Base-by-base conservation (phyloP, 2,797 vertebrate species). In the Esox lucius region DNA sequence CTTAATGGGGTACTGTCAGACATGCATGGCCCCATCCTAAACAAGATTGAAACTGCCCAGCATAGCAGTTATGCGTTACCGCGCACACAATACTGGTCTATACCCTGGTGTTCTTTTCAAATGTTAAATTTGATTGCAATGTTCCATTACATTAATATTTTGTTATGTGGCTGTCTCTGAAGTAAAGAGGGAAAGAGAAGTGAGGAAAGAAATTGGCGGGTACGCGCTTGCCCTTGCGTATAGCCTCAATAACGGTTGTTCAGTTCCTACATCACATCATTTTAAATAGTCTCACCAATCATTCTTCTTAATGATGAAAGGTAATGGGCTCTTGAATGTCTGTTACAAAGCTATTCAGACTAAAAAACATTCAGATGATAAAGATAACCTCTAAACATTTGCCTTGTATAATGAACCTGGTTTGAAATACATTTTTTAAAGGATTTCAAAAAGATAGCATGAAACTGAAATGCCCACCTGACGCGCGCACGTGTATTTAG, bases 1-100 rank as follows among this genome's bases (percentile, higher is more conserved):
- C 87, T 88, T 87, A 87, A 88, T 89, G 87, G 82, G 79, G 16
- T 70, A 74, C 80, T 80, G 83, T 83, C 70, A 86, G 81, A 28
- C 83, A 64, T 76, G 19, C 59, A 73, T 81, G 68, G 26, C 64
- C 17, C 31, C 16, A 17, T 7, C 72, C 72, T 71, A 69, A 80
- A n/a, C 70, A 24, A 74, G 83, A 83, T 69, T 78, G 83, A 85
- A 85, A 75, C 22, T 79, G 79, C 74, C 70, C 17, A 13, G 9
- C 8, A 48, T 13, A 49, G 77, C 80, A 24, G 69, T 76, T 70
- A 35, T 39, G 68, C 66, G 72, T 70, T 73, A 62, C 5, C 70
- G 71, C 73, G 73, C 82, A 80, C 71, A 66, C 72, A 83, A 85
- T 85, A 83, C 86, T 42, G 42, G n/a, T 11, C 56, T 24, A 12